phyloP scores from a whole-genome alignment of 2,888 invertebrate genomes.

The Drosophila neotestacea region DNA sequence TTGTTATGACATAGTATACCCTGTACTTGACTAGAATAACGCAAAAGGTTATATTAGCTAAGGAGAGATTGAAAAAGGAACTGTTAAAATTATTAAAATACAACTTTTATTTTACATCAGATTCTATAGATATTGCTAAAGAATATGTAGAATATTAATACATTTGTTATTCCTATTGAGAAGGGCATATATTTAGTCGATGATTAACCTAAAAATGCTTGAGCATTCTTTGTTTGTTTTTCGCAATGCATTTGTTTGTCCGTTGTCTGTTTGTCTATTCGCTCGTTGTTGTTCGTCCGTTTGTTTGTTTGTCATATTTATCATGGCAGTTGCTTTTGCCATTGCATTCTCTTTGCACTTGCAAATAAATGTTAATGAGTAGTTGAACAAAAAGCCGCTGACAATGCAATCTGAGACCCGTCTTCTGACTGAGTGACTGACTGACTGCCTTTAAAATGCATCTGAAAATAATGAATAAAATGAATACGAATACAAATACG shows the following conservation, averaged over 20 bases:
- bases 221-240: conserved; percentile 46
- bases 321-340: conserved; percentile 77
- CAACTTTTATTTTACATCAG: too few species aligned
- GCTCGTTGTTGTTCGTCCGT: conserved; percentile 54
- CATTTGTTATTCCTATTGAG: background rate
- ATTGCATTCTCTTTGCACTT: conserved; percentile 72
- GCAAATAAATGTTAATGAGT: conserved; percentile 81
- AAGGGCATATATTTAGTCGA: conserved; percentile 36
- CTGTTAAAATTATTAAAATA: too few species aligned
- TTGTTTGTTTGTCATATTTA: conserved; percentile 77
- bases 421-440: conserved; percentile 21
- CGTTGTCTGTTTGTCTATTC: conserved; percentile 48
- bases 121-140: background rate
- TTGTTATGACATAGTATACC: conserved; percentile 65
- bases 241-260: conserved; percentile 70
- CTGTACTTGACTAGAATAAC: conserved; percentile 26
- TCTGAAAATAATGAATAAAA: conserved; percentile 60
- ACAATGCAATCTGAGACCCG: conserved; percentile 64
- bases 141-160: background rate
- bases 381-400: conserved; percentile 74
- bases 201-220: background rate
- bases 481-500: conserved; percentile 19
- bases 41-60: conserved; percentile 17
- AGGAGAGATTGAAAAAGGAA: background rate
- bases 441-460: conserved; percentile 53